Evolutionary conservation across 2,888 invertebrate genomes (phyloP).

Genomic region (Tricholauxania praeusta): DNA sequence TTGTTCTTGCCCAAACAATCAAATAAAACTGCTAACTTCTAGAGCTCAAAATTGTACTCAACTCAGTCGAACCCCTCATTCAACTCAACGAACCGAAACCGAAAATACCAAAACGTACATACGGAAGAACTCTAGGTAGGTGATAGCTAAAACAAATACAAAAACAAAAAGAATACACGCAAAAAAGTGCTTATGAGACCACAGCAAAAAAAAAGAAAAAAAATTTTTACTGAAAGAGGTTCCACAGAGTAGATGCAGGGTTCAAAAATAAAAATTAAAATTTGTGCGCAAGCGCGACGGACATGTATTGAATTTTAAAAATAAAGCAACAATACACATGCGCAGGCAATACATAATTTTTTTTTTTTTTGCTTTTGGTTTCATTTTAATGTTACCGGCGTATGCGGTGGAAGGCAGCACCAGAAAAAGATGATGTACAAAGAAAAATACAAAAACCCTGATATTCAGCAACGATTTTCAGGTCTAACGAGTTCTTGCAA

Average conservation of each 20-base stretch:
- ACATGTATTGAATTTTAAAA: constrained; percentile 49
- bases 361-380: too few species aligned
- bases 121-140: neutral
- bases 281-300: constrained; percentile 37
- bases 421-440: constrained; percentile 1
- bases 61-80: constrained; percentile 3
- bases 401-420: constrained; percentile 36
- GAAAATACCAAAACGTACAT: constrained; percentile 22
- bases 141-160: constrained; percentile 3
- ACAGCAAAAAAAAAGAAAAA: constrained; percentile 5
- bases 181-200: neutral
- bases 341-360: too few species aligned
- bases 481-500: constrained; percentile 49
- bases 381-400: constrained; percentile 30
- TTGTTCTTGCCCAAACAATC: neutral
- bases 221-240: constrained; percentile 23
- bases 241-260: neutral
- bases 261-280: neutral
- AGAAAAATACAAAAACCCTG: constrained; percentile 15
- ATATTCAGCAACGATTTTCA: constrained; percentile 40
- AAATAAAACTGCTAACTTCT: constrained; percentile 1
- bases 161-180: neutral
- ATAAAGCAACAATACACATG: constrained; percentile 22
- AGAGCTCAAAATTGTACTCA: constrained; percentile 7
- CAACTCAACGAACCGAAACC: constrained; percentile 11